Percentiles rank a stretch among this genome's conserved stretches.
phyloP scores from a whole-genome alignment of 1,140 invertebrate genomes.

The Hypsibius dujardini region DNA sequence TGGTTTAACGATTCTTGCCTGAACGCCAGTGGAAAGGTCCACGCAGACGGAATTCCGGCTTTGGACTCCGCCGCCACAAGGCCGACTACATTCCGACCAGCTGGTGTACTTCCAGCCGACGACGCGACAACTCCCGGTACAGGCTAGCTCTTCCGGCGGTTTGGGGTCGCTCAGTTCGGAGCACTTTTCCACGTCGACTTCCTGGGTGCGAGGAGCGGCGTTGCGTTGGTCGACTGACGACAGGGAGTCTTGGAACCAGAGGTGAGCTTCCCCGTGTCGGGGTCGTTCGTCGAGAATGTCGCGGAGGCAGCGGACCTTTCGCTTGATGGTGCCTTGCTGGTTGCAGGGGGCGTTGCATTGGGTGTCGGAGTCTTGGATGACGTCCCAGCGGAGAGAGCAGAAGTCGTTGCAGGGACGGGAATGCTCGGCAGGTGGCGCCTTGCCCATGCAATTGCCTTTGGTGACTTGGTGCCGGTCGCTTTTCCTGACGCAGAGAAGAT shows the following conservation, averaged over 20 bases:
- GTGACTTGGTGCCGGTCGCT: constrained; percentile 24
- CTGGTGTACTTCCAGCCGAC: constrained; percentile 49
- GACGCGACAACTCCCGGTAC: constrained; percentile 45
- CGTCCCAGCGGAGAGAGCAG: constrained; percentile 27
- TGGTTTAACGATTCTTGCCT: too few species aligned
- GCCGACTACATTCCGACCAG: constrained; percentile 45
- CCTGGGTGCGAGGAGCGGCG: constrained; percentile 25
- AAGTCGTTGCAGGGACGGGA: constrained; percentile 22
- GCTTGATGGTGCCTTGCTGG: constrained; percentile 32
- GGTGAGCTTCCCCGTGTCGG: constrained; percentile 34
- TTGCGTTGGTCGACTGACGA: constrained; percentile 37
- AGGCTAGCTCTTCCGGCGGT: constrained; percentile 40
- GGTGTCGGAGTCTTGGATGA: constrained; percentile 26
- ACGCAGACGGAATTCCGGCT: constrained; percentile 42
- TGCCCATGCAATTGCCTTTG: constrained; percentile 25
- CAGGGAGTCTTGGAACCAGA: constrained; percentile 33
- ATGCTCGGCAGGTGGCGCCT: constrained; percentile 21
- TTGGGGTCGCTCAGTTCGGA: constrained; percentile 34
- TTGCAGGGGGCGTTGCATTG: constrained; percentile 37
- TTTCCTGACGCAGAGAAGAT: constrained; percentile 27
- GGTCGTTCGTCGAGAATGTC: constrained; percentile 36
- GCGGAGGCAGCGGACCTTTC: constrained; percentile 44
- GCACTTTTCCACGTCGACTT: constrained; percentile 37
- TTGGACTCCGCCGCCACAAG: constrained; percentile 47
- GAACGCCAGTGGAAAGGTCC: constrained; percentile 30